Conservation (phyloP, 2,797 vertebrate species). For the Pygocentrus nattereri region DNA sequence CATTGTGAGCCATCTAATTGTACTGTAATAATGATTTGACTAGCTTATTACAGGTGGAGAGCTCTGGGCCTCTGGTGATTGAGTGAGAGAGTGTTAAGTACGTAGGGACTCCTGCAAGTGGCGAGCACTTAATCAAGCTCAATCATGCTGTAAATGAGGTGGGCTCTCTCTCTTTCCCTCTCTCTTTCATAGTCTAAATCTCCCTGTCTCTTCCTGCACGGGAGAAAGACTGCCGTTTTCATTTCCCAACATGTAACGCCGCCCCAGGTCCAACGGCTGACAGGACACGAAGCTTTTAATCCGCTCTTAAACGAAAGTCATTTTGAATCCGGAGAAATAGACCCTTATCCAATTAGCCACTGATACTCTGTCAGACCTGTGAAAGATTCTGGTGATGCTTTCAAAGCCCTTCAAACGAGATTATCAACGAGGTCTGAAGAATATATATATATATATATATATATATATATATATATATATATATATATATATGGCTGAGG, state of each 20-base stretch:
- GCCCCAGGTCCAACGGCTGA: conserved; percentile 13
- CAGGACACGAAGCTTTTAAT: conserved; percentile 41
- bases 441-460: no score
- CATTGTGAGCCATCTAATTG: conserved; percentile 48
- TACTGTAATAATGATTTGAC: conserved; percentile 57
- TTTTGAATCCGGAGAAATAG: conserved; percentile 17
- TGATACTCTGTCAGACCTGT: conserved; percentile 17
- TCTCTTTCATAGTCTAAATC: conserved; percentile 18
- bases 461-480: no score
- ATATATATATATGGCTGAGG: no score
- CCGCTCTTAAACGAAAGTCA: conserved; percentile 17
- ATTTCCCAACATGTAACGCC: conserved; percentile 31
- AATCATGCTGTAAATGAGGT: conserved; percentile 64
- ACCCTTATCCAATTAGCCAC: conserved; percentile 43
- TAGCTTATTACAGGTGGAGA: conserved; percentile 56
- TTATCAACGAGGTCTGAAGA: conserved; percentile 45
- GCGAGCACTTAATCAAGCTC: conserved; percentile 64
- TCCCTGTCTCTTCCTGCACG: conserved; percentile 22
- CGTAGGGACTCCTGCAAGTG: conserved; percentile 54
- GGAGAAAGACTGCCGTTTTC: conserved; percentile 32
- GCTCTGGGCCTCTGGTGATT: conserved; percentile 53
- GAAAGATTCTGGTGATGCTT: neutral
- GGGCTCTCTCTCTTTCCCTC: conserved; percentile 40
- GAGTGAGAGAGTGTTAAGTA: conserved; percentile 51
- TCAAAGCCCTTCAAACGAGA: conserved; percentile 23